These are phyloP conservation scores for Drosophila elegans DNA, from an alignment of 1,140 invertebrate species.

Conservation along the genomic window DNA sequence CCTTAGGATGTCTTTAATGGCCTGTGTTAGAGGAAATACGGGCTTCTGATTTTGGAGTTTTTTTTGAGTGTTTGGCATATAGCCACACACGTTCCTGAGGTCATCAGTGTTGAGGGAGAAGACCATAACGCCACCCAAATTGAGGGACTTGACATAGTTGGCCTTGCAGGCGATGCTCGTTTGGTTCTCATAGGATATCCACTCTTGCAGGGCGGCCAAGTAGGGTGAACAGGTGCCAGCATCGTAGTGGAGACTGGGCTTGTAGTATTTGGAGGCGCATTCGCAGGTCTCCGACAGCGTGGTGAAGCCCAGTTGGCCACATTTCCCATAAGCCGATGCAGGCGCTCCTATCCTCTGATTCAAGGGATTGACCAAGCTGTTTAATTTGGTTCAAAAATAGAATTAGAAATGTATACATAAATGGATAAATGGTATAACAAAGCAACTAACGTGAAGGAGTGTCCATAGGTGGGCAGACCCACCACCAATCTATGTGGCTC, in stretches of 20 bases:
- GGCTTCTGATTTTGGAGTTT: slow-evolving; percentile 8
- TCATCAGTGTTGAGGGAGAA: slow-evolving; percentile 92
- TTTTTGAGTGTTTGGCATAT: background rate
- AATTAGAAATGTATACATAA: background rate
- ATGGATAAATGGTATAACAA: background rate
- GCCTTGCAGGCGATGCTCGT: slow-evolving; percentile 91
- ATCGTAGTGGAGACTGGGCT: slow-evolving; percentile 87
- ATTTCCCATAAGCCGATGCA: slow-evolving; percentile 88
- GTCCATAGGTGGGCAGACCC: slow-evolving; percentile 96
- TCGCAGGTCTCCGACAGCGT: slow-evolving; percentile 89
- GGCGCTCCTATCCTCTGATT: slow-evolving; percentile 90
- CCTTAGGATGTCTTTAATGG: slow-evolving; percentile 28
- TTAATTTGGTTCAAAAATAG: background rate
- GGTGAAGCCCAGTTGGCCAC: slow-evolving; percentile 90
- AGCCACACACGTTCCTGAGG: slow-evolving; percentile 81
- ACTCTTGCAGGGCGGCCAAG: slow-evolving; percentile 90
- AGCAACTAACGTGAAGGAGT: slow-evolving; percentile 88
- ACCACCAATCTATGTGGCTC: slow-evolving; percentile 93
- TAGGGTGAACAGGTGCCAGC: slow-evolving; percentile 91
- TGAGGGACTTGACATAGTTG: slow-evolving; percentile 87
- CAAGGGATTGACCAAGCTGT: slow-evolving; percentile 88
- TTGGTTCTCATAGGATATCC: slow-evolving; percentile 95
- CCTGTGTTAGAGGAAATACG: slow-evolving; percentile 45
- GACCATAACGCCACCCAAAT: slow-evolving; percentile 91
- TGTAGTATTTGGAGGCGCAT: slow-evolving; percentile 86